A percentile compares a stretch with the other conserved stretches of the same genome.
phyloP scores from a whole-genome alignment of 2,888 invertebrate genomes.

The Athalia rosae region DNA sequence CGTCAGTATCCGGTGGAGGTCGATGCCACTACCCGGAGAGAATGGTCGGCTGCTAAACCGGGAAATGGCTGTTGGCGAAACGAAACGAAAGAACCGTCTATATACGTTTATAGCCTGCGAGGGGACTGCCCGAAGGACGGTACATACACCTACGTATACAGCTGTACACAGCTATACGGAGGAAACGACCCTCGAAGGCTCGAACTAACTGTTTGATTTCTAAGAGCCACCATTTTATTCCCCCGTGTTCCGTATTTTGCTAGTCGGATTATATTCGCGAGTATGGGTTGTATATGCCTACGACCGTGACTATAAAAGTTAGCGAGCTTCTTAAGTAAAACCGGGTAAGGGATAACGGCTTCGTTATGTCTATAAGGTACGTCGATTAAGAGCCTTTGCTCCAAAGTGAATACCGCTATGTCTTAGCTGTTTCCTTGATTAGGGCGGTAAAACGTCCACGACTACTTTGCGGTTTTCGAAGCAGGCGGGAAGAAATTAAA shows the following conservation, averaged over 20 bases:
- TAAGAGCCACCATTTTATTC: conserved; percentile 26
- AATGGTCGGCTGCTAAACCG: conserved; percentile 36
- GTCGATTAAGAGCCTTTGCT: conserved; percentile 15
- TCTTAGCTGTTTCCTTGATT: neutral
- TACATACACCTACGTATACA: neutral
- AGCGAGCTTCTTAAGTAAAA: conserved; percentile 1
- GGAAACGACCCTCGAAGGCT: conserved; percentile 1
- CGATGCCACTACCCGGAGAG: conserved; percentile 28
- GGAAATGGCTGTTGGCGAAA: conserved; percentile 31
- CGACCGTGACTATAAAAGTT: conserved; percentile 31
- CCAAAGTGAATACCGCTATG: conserved; percentile 17
- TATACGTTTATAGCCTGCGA: conserved; percentile 32
- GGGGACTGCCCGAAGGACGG: conserved; percentile 13
- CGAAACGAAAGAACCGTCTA: conserved; percentile 34
- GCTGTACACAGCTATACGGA: neutral
- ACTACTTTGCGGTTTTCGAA: neutral
- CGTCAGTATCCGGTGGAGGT: conserved; percentile 11
- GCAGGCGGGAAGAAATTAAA: no score
- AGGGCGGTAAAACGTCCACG: neutral
- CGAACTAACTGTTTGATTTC: conserved; percentile 45
- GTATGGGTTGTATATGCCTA: neutral
- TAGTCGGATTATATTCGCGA: neutral
- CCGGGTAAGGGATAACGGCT: conserved; percentile 15
- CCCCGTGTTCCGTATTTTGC: conserved; percentile 15
- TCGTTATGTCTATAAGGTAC: conserved; percentile 28